These are phyloP conservation scores for Cyrtorhinus lividipennis DNA, from an alignment of 1,140 invertebrate genomes.

Conservation along the genomic window DNA sequence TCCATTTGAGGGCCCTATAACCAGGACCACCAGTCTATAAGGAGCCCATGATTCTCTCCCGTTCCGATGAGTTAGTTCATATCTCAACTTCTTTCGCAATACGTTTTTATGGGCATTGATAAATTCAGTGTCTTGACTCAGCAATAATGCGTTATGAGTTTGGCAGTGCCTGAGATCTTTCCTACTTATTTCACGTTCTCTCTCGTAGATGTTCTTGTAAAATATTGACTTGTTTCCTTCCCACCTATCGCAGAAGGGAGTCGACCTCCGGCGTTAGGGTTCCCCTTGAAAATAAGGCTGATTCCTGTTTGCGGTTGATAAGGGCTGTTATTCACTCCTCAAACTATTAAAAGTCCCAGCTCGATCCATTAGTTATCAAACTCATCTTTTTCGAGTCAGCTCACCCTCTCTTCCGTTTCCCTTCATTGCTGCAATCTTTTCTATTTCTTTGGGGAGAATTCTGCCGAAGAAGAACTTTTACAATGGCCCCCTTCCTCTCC, in stretches of 20 bases:
- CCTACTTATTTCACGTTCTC: not conserved
- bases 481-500: no score
- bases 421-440: not conserved
- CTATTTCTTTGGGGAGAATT: no score
- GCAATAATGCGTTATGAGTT: not conserved
- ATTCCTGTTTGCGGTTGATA: constrained; percentile 9
- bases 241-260: not conserved
- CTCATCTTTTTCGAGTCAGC: not conserved
- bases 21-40: no score
- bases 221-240: constrained; percentile 8
- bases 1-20: no score
- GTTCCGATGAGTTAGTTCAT: no score
- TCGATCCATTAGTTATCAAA: constrained; percentile 10
- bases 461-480: no score
- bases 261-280: not conserved
- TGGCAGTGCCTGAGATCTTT: not conserved
- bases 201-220: not conserved
- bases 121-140: not conserved
- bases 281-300: not conserved
- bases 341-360: constrained; percentile 3
- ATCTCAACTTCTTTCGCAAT: no score
- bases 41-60: no score
- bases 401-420: not conserved
- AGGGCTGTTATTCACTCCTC: constrained; percentile 3
- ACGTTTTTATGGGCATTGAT: not conserved